phyloP scores from a whole-genome alignment of 2,797 vertebrate species.

The Leptatherina wallacei region DNA sequence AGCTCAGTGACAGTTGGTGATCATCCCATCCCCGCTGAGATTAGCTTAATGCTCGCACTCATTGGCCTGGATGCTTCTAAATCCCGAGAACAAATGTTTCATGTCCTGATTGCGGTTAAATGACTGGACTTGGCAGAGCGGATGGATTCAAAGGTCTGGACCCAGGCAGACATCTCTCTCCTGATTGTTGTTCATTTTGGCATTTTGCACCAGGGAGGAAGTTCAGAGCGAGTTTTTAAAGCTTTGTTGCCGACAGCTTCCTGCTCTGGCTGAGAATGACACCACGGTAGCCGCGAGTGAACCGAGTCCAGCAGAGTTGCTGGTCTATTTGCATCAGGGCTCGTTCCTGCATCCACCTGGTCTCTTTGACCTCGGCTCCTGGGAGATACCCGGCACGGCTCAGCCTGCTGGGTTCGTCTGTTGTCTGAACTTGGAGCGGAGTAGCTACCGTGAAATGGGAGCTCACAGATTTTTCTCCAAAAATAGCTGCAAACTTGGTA shows the following conservation, averaged over 20 bases:
- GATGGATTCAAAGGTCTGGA: neutral
- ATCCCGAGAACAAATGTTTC: neutral
- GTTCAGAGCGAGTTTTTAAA: neutral
- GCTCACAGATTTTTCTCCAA: neutral
- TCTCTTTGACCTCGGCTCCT: neutral
- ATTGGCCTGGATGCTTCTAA: neutral
- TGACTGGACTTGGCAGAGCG: neutral
- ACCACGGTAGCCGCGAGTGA: neutral
- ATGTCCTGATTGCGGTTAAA: neutral
- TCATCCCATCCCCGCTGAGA: no score
- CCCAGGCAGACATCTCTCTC: neutral
- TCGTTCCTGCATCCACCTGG: neutral
- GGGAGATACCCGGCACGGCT: neutral
- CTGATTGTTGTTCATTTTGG: neutral
- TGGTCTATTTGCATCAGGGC: neutral
- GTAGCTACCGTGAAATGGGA: neutral
- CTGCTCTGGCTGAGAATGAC: slow-evolving; percentile 18
- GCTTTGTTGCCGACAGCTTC: slow-evolving; percentile 14
- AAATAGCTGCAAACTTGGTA: slow-evolving; percentile 9
- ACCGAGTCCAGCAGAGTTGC: slow-evolving; percentile 1
- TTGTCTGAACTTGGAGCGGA: neutral
- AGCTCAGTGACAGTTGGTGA: no score
- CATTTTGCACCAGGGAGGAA: no score
- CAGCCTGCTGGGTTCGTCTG: neutral
- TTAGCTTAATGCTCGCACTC: neutral